Conservation (phyloP, 2,113 vertebrate genomes). For the Malaclemys terrapin region DNA sequence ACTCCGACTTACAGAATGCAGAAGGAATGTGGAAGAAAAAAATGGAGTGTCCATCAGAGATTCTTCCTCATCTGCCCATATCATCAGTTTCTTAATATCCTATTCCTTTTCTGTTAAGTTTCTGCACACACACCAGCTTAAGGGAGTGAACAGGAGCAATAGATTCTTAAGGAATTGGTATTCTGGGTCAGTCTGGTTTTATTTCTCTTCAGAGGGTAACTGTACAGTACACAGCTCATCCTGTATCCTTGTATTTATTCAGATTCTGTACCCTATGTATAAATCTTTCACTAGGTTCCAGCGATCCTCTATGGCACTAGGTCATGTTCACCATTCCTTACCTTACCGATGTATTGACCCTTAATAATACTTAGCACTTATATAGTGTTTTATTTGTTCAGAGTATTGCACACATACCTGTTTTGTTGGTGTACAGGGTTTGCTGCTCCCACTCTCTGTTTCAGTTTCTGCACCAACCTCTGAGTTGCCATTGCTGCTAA, state of each 20-base stretch:
- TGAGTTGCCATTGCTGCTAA: conserved; percentile 16
- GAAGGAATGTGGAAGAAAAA: neutral
- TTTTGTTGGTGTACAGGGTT: conserved; percentile 55
- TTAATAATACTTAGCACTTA: neutral
- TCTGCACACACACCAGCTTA: neutral
- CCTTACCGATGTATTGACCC: neutral
- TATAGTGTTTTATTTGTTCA: neutral
- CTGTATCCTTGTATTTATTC: neutral
- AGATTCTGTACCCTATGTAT: neutral
- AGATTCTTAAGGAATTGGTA: neutral
- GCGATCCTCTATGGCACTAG: neutral
- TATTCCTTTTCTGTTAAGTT: neutral
- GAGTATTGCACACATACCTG: conserved; percentile 50
- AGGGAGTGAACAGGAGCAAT: neutral
- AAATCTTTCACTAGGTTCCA: neutral
- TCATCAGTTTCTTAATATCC: neutral
- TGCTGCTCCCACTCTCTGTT: conserved; percentile 47
- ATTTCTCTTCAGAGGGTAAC: neutral
- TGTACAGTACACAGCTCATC: neutral
- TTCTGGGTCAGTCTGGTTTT: neutral
- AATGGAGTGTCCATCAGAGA: neutral
- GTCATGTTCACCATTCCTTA: neutral
- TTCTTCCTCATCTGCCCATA: neutral
- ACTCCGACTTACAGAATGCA: neutral
- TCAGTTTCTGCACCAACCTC: conserved; percentile 29